phyloP scores from a whole-genome alignment of 2,888 invertebrate genomes.

The Holacanthella duospinosa region DNA sequence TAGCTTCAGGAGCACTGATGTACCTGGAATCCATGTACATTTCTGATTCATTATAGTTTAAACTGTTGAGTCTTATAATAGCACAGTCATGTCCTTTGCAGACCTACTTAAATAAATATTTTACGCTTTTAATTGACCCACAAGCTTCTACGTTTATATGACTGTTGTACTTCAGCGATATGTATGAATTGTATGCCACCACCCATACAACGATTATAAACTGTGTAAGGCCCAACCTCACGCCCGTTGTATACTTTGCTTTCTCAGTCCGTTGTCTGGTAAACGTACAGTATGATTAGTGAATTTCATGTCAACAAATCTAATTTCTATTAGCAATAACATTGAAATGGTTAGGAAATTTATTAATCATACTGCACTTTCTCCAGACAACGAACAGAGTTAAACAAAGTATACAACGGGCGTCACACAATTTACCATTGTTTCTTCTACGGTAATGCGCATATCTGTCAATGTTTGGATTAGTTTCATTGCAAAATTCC shows the following conservation, averaged over 20 bases:
- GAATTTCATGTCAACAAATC: no score
- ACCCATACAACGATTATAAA: no score
- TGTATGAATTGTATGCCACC: constrained; percentile 37
- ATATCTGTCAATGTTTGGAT: constrained; percentile 39
- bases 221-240: no score
- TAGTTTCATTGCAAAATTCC: constrained; percentile 34
- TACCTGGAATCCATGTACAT: constrained; percentile 3
- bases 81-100: constrained; percentile 34
- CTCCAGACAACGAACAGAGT: no score
- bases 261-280: no score
- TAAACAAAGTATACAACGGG: no score
- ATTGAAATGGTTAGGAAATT: no score
- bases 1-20: constrained; percentile 11
- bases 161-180: constrained; percentile 24
- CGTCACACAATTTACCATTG: constrained; percentile 8
- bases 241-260: constrained; percentile 34
- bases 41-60: not conserved
- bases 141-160: constrained; percentile 38
- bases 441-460: constrained; percentile 39
- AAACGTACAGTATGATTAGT: no score
- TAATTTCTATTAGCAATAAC: no score
- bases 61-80: not conserved
- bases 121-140: constrained; percentile 36
- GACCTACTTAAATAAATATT: constrained; percentile 36
- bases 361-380: no score